A percentile compares a stretch with the other conserved stretches of the same genome.
These are phyloP conservation scores for Microcebus ravelobensis DNA, from an alignment of 2,113 vertebrate species.

Conservation along the genomic window DNA sequence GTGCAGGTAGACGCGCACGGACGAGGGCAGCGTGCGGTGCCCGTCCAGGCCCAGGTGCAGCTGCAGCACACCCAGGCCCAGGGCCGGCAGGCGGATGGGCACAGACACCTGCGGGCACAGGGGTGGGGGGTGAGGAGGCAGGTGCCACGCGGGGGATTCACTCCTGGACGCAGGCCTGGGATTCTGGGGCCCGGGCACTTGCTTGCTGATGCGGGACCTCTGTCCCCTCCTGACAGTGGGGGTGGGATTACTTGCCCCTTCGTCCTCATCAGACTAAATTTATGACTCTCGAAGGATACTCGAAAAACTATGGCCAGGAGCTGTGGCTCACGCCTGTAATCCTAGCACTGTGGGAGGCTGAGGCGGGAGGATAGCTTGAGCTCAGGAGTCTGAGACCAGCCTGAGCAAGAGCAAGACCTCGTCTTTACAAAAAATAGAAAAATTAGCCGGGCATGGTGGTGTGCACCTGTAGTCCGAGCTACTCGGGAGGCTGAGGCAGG, in stretches of 20 bases:
- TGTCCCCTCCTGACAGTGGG: neutral
- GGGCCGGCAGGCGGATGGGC: conserved; percentile 90
- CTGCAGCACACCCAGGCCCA: conserved; percentile 93
- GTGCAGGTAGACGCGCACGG: conserved; percentile 88
- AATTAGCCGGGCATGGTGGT: too few relatives aligned
- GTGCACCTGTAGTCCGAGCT: too few relatives aligned
- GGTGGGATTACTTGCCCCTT: neutral
- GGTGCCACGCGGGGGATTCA: fast-evolving
- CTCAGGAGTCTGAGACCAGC: too few relatives aligned
- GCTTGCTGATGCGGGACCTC: neutral
- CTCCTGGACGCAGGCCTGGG: fast-evolving
- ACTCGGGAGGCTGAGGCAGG: too few relatives aligned
- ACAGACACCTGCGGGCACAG: conserved; percentile 88
- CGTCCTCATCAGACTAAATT: neutral
- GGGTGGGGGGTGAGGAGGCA: fast-evolving
- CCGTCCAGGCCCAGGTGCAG: conserved; percentile 88
- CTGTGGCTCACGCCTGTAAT: too few relatives aligned
- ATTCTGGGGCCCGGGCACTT: neutral
- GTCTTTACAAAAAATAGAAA: too few relatives aligned
- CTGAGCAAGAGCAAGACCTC: too few relatives aligned
- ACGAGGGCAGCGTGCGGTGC: conserved; percentile 86
- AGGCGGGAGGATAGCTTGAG: too few relatives aligned
- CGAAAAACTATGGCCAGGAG: neutral
- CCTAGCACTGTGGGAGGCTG: too few relatives aligned
- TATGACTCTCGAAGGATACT: neutral